phyloP scores from a whole-genome alignment of 2,113 vertebrate species.

The Archilochus colubris region DNA sequence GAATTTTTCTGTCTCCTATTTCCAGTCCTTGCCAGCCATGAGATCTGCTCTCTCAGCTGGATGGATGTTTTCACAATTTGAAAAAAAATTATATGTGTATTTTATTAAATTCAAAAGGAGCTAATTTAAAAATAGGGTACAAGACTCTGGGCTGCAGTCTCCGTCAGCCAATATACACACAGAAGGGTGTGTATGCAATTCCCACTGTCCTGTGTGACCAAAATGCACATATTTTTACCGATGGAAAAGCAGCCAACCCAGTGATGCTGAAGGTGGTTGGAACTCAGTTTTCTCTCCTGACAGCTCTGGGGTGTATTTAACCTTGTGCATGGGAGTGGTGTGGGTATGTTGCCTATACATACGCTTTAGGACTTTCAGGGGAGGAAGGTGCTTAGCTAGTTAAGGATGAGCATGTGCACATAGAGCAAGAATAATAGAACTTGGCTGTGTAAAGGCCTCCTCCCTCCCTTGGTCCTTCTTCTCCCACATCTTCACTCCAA shows the following conservation, averaged over 20 bases:
- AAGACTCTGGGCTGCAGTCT: neutral
- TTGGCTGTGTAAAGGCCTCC: neutral
- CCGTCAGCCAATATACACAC: neutral
- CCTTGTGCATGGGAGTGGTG: neutral
- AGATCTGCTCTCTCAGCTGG: neutral
- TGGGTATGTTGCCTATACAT: neutral
- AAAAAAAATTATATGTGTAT: neutral
- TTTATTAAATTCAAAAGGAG: conserved; percentile 17
- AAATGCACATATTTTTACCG: neutral
- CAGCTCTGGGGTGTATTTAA: neutral
- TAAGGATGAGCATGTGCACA: neutral
- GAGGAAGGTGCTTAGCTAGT: neutral
- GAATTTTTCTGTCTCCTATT: neutral
- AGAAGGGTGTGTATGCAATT: neutral
- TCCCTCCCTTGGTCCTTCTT: neutral
- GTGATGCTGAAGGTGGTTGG: neutral
- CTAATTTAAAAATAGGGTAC: neutral
- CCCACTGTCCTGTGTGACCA: neutral
- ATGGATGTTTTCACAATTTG: neutral
- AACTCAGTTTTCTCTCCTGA: neutral
- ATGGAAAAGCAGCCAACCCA: neutral
- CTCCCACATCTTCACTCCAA: neutral
- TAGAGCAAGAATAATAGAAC: conserved; percentile 25
- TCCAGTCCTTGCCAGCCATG: neutral
- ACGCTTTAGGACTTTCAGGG: neutral